These are phyloP conservation scores for Chrysochloris asiatica DNA, from an alignment of 2,113 vertebrate species.

Conservation along the genomic window DNA sequence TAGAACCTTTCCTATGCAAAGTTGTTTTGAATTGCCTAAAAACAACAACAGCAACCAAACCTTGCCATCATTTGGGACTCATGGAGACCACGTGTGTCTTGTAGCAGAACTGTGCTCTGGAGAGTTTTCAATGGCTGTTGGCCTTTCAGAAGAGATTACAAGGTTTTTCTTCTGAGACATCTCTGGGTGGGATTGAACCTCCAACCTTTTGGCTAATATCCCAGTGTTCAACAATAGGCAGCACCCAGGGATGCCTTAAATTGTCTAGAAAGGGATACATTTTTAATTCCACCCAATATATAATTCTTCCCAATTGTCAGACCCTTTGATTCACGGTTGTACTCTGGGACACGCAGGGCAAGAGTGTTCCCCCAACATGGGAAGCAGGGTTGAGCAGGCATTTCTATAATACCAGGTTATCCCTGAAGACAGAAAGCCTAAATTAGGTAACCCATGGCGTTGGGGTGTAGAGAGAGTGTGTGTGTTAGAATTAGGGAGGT, in stretches of 20 bases:
- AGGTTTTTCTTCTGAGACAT: neutral
- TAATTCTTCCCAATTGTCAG: neutral
- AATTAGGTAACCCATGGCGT: neutral
- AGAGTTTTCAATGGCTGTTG: neutral
- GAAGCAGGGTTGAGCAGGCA: neutral
- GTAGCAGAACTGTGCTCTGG: neutral
- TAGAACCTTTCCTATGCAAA: neutral
- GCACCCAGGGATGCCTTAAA: neutral
- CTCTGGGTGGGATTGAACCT: neutral
- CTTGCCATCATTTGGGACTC: too few relatives aligned
- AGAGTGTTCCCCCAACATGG: neutral
- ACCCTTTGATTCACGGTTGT: neutral
- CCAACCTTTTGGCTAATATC: neutral
- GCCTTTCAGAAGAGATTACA: neutral
- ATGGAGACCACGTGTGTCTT: neutral
- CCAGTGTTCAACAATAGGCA: neutral
- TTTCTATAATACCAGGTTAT: neutral
- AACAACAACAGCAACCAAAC: neutral
- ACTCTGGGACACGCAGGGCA: constrained; percentile 1
- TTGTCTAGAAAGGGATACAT: neutral
- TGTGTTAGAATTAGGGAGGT: neutral
- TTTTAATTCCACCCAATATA: neutral
- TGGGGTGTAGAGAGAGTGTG: neutral
- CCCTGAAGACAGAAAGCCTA: neutral
- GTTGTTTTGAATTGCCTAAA: neutral